These are phyloP conservation scores for Monochamus saltuarius DNA, from an alignment of 1,140 invertebrate species.

Conservation along the genomic window DNA sequence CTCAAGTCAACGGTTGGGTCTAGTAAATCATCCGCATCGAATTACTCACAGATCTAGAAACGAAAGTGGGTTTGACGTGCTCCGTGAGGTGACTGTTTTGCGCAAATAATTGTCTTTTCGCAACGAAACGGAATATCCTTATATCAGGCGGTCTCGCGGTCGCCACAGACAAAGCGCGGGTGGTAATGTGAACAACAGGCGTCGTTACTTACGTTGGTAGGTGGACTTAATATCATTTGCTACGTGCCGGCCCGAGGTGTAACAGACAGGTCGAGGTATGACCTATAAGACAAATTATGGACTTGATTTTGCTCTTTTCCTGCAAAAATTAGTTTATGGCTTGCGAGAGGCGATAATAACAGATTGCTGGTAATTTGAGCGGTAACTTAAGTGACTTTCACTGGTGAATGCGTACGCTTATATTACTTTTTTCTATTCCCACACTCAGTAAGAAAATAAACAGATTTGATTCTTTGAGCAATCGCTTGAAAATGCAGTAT, in stretches of 20 bases:
- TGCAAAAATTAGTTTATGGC: neutral
- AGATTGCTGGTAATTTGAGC: too few species aligned
- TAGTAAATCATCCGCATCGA: too few species aligned
- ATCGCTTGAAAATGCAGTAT: too few species aligned
- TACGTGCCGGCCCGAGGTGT: neutral
- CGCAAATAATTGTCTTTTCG: constrained; percentile 1
- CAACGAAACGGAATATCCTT: neutral
- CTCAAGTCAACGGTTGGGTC: too few species aligned
- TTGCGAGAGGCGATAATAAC: too few species aligned
- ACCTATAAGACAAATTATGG: constrained; percentile 15
- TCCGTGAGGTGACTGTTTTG: constrained; percentile 16
- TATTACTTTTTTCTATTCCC: too few species aligned
- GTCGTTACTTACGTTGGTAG: constrained; percentile 15
- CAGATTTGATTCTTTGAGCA: too few species aligned
- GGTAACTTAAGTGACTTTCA: too few species aligned
- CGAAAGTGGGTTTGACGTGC: constrained; percentile 11
- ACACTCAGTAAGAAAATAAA: too few species aligned
- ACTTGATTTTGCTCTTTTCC: neutral
- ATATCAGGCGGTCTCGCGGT: constrained; percentile 10
- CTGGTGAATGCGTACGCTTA: too few species aligned
- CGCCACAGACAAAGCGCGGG: constrained; percentile 5
- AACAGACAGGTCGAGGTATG: constrained; percentile 2
- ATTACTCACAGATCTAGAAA: too few species aligned
- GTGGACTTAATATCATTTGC: constrained; percentile 17
- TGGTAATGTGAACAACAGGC: constrained; percentile 9